phyloP scores from a whole-genome alignment of 2,113 vertebrate genomes.

The Lates calcarifer region DNA sequence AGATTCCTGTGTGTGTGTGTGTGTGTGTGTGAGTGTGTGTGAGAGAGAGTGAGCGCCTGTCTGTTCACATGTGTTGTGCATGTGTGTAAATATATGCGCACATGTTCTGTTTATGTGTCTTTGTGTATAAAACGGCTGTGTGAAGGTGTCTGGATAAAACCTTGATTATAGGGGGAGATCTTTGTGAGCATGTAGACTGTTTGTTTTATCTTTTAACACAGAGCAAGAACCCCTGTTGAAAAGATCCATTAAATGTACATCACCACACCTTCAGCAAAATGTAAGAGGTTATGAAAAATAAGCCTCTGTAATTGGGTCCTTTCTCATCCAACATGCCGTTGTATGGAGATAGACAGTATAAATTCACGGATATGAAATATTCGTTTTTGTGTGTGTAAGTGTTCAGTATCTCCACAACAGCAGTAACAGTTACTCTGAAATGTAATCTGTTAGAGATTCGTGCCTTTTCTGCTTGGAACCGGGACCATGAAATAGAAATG shows the following conservation, averaged over 20 bases:
- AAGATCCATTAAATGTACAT: conserved; percentile 55
- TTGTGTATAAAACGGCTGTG: conserved; percentile 11
- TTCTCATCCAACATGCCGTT: neutral
- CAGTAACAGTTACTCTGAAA: neutral
- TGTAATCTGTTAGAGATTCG: neutral
- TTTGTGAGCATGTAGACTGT: neutral
- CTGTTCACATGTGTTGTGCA: neutral
- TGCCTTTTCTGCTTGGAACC: neutral
- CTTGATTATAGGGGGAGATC: conserved; percentile 15
- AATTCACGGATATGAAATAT: neutral
- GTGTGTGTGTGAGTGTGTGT: no score
- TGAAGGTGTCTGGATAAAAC: conserved; percentile 39
- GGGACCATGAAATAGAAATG: neutral
- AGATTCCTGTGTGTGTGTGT: neutral
- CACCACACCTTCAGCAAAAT: conserved; percentile 24
- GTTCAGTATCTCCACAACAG: neutral
- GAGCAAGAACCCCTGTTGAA: conserved; percentile 57
- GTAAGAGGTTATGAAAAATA: conserved; percentile 39
- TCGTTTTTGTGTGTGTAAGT: neutral
- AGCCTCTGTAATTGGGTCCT: conserved; percentile 27
- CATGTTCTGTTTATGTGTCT: conserved; percentile 44
- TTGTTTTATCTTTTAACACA: conserved; percentile 43
- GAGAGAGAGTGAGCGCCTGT: no score
- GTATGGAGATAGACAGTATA: neutral
- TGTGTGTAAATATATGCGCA: neutral